phyloP scores from a whole-genome alignment of 2,113 vertebrate species.

The Dasypus novemcinctus region DNA sequence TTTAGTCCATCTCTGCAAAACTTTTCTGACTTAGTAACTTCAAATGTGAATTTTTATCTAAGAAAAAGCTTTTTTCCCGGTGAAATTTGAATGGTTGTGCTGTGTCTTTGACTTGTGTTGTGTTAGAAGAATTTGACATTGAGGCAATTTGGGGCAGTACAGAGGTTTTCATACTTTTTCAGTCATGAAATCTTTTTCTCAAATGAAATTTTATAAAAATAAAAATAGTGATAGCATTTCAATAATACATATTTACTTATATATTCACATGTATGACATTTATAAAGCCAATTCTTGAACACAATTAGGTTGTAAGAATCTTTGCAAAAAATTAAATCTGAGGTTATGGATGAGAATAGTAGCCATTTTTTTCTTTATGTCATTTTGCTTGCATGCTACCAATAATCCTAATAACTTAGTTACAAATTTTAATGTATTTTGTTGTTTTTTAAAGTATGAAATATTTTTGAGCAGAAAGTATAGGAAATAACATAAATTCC shows the following conservation, averaged over 20 bases:
- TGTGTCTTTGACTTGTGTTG: slow-evolving; percentile 3
- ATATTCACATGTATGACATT: neutral
- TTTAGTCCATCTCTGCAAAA: slow-evolving; percentile 5
- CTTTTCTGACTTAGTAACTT: neutral
- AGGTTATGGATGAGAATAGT: neutral
- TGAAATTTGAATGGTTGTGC: neutral
- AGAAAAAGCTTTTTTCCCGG: neutral
- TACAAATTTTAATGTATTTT: slow-evolving; percentile 30
- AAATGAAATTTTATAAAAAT: slow-evolving; percentile 12
- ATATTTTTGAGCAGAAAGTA: neutral
- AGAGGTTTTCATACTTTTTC: neutral
- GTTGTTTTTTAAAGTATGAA: neutral
- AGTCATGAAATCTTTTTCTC: neutral
- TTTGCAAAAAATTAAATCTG: neutral
- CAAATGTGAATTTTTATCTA: slow-evolving; percentile 32
- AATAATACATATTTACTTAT: neutral
- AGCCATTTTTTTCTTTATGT: neutral
- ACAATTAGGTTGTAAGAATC: neutral
- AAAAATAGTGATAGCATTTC: neutral
- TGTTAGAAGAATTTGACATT: neutral
- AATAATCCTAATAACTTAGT: neutral
- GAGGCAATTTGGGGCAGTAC: neutral
- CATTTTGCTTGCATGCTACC: slow-evolving; percentile 22
- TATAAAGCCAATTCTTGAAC: neutral
- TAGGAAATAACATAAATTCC: neutral